Conservation (phyloP, 2,113 vertebrate genomes). For the Regulus satrapa region DNA sequence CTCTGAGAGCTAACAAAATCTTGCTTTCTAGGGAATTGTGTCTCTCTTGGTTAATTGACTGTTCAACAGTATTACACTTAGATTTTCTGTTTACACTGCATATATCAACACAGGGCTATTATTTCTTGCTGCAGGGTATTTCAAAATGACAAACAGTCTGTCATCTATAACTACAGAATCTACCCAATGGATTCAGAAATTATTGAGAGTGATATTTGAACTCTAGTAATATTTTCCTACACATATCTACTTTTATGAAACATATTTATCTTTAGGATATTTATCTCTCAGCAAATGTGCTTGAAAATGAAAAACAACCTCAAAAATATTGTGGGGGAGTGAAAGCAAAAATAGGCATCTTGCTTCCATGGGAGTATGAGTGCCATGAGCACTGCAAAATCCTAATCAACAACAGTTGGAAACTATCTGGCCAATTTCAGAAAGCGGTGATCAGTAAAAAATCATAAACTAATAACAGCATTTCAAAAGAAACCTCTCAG, state of each 20-base stretch:
- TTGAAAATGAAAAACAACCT: not conserved
- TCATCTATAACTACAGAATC: not conserved
- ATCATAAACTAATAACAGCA: not conserved
- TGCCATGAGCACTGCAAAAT: not conserved
- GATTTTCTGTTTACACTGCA: conserved; percentile 42
- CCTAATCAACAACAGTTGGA: not conserved
- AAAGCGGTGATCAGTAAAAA: not conserved
- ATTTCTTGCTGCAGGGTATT: conserved; percentile 9
- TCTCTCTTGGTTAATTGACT: conserved; percentile 46
- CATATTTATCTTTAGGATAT: not conserved
- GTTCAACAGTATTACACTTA: conserved; percentile 20
- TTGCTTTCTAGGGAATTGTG: conserved; percentile 26
- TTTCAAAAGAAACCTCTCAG: not conserved
- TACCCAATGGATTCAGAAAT: not conserved
- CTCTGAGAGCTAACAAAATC: conserved; percentile 29
- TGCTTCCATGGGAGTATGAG: not conserved
- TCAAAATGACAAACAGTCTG: conserved; percentile 21
- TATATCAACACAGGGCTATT: not conserved
- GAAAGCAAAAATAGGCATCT: not conserved
- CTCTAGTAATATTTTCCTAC: not conserved
- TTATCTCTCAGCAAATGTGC: not conserved
- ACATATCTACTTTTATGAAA: not conserved
- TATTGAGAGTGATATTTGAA: not conserved
- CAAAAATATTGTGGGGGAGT: not conserved
- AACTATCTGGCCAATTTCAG: not conserved